A percentile compares a stretch with the other conserved stretches of the same genome.
These are phyloP conservation scores for Poeciliopsis gracilis DNA, from an alignment of 2,797 vertebrate genomes.

Conservation along the genomic window DNA sequence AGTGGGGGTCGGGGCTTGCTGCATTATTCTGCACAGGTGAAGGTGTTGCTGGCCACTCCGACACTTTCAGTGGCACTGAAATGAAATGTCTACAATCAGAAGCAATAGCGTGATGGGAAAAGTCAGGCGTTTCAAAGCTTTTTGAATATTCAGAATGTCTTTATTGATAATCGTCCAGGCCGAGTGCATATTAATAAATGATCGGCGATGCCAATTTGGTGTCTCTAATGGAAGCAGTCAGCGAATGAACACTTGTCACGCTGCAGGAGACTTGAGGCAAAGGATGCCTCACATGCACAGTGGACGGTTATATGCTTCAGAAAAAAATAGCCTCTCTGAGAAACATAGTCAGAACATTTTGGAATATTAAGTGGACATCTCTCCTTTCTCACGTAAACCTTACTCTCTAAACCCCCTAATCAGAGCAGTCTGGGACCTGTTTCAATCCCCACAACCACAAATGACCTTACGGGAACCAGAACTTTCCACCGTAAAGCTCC, in stretches of 20 bases:
- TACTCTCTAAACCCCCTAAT: constrained; percentile 36
- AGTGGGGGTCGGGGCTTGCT: neutral
- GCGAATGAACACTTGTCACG: constrained; percentile 21
- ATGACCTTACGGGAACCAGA: constrained; percentile 52
- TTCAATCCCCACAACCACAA: constrained; percentile 39
- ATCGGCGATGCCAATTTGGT: constrained; percentile 19
- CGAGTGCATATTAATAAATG: constrained; percentile 33
- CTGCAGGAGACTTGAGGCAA: neutral
- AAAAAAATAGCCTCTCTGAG: neutral
- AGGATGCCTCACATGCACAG: neutral
- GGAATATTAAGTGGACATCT: constrained; percentile 32
- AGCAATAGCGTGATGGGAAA: neutral
- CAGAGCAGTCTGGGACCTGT: constrained; percentile 17
- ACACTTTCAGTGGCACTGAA: neutral
- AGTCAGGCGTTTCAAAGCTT: neutral
- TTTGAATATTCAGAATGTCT: neutral
- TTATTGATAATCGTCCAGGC: neutral
- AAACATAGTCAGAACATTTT: constrained; percentile 9
- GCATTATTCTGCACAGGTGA: neutral
- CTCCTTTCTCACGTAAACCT: constrained; percentile 48
- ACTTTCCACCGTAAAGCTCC: constrained; percentile 54
- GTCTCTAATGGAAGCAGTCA: constrained; percentile 13
- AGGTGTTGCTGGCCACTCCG: neutral
- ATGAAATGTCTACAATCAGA: neutral
- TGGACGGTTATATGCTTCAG: constrained; percentile 3